Evolutionary conservation across 2,888 invertebrate genomes (phyloP), one percentile per base, ranked within the genome.

Genomic region (Malachius bipustulatus): DNA sequence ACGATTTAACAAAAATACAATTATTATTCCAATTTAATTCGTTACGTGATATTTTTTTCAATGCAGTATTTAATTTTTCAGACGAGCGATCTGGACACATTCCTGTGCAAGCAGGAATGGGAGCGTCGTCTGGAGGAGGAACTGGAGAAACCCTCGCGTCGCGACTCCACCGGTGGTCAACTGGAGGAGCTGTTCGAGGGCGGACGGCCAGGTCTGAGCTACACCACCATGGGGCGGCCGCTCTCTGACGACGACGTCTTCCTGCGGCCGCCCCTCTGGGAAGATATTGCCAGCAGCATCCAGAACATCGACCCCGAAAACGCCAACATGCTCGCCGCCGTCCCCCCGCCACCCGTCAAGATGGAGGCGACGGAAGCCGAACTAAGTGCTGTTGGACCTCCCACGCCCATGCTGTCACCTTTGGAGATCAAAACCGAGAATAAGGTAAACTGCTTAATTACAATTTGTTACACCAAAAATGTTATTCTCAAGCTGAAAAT

Each of bases 271-370:
- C 83, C 85, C 16, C 71, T 88, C 27, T 89, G 89, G 89, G 88
- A 89, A 65, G 88, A 89, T 67, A 87, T 89, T 59, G 81, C 87
- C 45, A 83, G 84, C 60, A 85, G 85, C 55, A 85, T 88, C 63
- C 78, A 85, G 59, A 88, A 87, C 63, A 79, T 88, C 56, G 88
- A 89, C 60, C 84, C 87, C 15, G 87, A 87, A 61, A 88, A 88
- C 59, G 85, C 87, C 35, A 82, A 84, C 54, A 85, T 87, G 82
- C 66, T 87, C 49, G 78, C 79, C 44, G 73, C 87, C 45, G 8
- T 28, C 9, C 24, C 24, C 6, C 42, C 41, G 14, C 77, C 80
- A 44, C 82, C 82, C 59, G 80, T 85, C 49, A 85, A 85, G 62
- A 69, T 84, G 60, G 84, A 85, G 62, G 75, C 80, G 37, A 77